These are phyloP conservation scores for Oryzias woworae DNA, from an alignment of 2,113 vertebrate genomes.

Conservation along the genomic window DNA sequence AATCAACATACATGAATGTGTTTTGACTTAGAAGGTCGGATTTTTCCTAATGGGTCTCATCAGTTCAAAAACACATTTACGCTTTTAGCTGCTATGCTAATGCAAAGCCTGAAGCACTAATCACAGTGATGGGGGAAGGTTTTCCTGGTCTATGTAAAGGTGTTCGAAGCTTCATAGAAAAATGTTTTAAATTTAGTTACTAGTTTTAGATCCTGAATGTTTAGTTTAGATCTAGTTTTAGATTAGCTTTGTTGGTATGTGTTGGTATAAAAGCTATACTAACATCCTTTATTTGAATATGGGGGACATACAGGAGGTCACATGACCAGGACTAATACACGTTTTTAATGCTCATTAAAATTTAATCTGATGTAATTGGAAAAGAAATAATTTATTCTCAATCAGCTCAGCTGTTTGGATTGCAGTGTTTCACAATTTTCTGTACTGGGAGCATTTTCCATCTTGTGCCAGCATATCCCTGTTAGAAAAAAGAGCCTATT, in stretches of 20 bases:
- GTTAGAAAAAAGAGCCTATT: constrained; percentile 4
- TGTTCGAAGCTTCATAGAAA: constrained; percentile 9
- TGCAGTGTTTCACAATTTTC: constrained; percentile 25
- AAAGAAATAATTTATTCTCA: constrained; percentile 63
- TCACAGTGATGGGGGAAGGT: constrained; percentile 20
- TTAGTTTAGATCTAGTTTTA: no score
- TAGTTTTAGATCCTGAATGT: no score
- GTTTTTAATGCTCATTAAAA: constrained; percentile 70
- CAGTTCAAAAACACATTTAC: constrained; percentile 38
- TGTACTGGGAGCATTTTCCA: constrained; percentile 21
- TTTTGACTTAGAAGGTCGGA: constrained; percentile 27
- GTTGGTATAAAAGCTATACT: constrained; percentile 61
- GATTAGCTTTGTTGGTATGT: constrained; percentile 11
- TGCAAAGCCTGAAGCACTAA: constrained; percentile 29
- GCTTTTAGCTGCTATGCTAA: constrained; percentile 25
- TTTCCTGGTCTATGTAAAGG: constrained; percentile 13
- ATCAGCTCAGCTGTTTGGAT: constrained; percentile 38
- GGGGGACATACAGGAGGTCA: constrained; percentile 44
- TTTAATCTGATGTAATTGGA: constrained; percentile 56
- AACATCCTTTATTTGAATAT: constrained; percentile 52
- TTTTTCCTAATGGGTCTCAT: constrained; percentile 39
- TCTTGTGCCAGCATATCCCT: constrained; percentile 32
- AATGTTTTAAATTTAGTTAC: constrained; percentile 15
- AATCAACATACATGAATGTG: constrained; percentile 12
- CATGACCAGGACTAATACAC: constrained; percentile 42